These are phyloP conservation scores for Centropus unirufus DNA, from an alignment of 2,113 vertebrate genomes.

Conservation along the genomic window DNA sequence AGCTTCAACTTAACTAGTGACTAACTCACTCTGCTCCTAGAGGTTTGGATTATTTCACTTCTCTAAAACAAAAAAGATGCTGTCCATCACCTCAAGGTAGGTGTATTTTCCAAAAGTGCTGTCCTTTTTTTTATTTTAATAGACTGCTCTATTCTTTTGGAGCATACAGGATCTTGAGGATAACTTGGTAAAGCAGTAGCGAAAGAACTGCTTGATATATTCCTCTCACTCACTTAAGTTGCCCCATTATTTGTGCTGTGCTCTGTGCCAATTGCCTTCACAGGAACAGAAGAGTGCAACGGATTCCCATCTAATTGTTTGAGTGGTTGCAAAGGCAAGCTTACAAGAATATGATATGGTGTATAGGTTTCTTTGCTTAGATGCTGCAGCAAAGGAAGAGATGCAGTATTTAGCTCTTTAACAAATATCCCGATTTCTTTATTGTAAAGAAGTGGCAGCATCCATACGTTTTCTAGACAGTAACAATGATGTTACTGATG, in stretches of 20 bases:
- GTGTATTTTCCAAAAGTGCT: neutral
- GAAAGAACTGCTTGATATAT: neutral
- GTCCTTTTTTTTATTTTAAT: neutral
- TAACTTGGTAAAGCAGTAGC: neutral
- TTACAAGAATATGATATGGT: accelerated
- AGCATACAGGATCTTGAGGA: neutral
- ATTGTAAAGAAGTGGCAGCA: neutral
- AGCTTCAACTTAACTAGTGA: conserved; percentile 20
- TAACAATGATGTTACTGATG: neutral
- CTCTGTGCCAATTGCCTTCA: neutral
- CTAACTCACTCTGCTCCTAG: neutral
- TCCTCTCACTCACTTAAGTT: neutral
- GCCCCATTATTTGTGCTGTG: neutral
- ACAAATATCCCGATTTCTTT: neutral
- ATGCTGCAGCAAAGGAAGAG: neutral
- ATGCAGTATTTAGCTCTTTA: neutral
- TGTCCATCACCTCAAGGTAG: neutral
- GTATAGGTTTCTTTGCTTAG: neutral
- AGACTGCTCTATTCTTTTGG: neutral
- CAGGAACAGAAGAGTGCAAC: neutral
- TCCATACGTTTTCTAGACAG: neutral
- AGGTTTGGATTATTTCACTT: conserved; percentile 1
- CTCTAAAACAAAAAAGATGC: neutral
- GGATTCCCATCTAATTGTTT: neutral
- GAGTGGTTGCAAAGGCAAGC: neutral